A percentile compares a stretch with the other conserved stretches of the same genome.
phyloP scores from a whole-genome alignment of 2,113 vertebrate genomes.

The Vombatus ursinus region DNA sequence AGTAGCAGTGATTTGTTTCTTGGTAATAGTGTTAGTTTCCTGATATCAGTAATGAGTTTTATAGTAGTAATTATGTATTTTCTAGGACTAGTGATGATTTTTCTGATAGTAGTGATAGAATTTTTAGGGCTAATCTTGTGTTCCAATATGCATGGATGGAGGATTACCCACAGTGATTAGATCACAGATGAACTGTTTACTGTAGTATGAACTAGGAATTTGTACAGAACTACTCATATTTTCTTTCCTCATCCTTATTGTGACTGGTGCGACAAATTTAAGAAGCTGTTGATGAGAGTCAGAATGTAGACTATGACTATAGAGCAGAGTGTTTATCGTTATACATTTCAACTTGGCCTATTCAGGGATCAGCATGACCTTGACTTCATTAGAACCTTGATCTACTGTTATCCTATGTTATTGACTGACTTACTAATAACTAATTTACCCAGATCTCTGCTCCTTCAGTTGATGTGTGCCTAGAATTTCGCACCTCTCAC shows the following conservation, averaged over 20 bases:
- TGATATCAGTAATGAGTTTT: neutral
- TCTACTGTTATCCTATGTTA: conserved; percentile 5
- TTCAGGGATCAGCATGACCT: neutral
- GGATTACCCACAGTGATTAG: neutral
- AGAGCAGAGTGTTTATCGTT: neutral
- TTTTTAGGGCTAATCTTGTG: neutral
- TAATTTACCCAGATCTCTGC: neutral
- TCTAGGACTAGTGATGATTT: neutral
- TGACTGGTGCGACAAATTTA: neutral
- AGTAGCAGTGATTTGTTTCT: neutral
- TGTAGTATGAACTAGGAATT: neutral
- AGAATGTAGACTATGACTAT: neutral
- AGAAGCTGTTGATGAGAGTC: neutral
- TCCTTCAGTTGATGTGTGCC: neutral
- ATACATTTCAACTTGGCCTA: neutral
- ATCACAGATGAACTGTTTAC: neutral
- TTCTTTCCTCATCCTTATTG: neutral
- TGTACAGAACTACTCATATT: neutral
- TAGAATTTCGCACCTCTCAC: conserved; percentile 24
- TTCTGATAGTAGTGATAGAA: neutral
- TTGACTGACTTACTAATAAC: neutral
- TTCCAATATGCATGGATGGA: neutral
- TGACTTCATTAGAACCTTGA: neutral
- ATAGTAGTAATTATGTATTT: neutral
- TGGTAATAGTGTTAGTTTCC: neutral